Evolutionary conservation across 2,797 vertebrate species (phyloP).

Genomic region (Acropternis orthonyx): DNA sequence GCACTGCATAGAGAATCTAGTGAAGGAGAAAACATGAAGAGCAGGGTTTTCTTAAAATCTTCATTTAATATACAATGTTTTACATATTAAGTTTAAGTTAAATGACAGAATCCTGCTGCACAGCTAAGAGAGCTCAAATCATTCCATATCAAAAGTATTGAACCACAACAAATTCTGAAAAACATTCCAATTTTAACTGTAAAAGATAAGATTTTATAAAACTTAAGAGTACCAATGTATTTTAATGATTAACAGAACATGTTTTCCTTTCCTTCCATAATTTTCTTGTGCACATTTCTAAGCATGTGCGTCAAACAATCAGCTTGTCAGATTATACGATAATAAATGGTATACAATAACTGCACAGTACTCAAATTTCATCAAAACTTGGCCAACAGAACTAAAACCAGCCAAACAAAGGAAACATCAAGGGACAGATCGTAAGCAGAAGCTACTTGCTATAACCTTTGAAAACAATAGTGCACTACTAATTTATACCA

Average conservation of each 20-base stretch:
- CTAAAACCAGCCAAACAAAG: constrained; percentile 47
- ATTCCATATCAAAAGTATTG: background rate
- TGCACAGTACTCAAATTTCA: constrained; percentile 19
- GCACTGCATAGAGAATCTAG: background rate
- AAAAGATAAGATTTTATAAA: background rate
- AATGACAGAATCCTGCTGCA: background rate
- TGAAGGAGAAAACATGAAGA: background rate
- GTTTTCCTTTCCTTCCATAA: background rate
- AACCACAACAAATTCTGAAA: background rate
- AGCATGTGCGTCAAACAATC: background rate
- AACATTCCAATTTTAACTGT: background rate
- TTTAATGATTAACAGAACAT: background rate
- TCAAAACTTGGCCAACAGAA: constrained; percentile 20
- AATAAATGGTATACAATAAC: constrained; percentile 11
- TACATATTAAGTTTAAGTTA: background rate
- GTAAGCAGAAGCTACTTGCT: constrained; percentile 5
- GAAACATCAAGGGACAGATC: constrained; percentile 26
- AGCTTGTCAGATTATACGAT: background rate
- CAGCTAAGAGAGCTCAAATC: background rate
- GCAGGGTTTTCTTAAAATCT: background rate
- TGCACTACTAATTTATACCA: constrained; percentile 7
- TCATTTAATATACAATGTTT: background rate
- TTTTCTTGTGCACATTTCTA: background rate
- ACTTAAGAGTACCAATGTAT: background rate
- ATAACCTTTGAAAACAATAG: constrained; percentile 17